These are phyloP conservation scores for Gonocerus acuteangulatus DNA, from an alignment of 2,888 invertebrate genomes.

Conservation along the genomic window DNA sequence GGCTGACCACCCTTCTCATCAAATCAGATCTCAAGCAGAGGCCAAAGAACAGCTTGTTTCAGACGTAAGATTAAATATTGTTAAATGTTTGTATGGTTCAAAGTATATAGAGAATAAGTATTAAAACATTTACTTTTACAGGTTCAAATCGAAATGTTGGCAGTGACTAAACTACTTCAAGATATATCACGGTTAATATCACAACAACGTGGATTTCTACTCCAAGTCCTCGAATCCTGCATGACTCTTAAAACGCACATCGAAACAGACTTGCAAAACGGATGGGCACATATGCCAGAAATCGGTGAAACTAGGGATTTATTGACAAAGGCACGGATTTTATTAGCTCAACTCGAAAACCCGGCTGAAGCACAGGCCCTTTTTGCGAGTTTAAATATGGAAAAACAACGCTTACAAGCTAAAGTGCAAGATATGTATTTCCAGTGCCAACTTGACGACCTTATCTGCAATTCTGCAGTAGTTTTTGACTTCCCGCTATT, in stretches of 20 bases:
- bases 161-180: conserved; percentile 60
- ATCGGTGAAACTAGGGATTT: conserved; percentile 58
- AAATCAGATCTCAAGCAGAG: conserved; percentile 59
- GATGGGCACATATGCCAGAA: conserved; percentile 56
- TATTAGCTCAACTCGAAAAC: conserved; percentile 52
- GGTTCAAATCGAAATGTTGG: conserved; percentile 57
- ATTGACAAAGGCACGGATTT: conserved; percentile 54
- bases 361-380: conserved; percentile 55
- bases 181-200: conserved; percentile 62
- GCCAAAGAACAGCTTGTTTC: conserved; percentile 58
- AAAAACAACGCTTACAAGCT: conserved; percentile 55
- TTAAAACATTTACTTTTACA: conserved; percentile 38
- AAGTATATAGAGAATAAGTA: too few relatives aligned
- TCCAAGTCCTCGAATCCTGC: conserved; percentile 66
- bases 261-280: conserved; percentile 63
- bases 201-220: conserved; percentile 63
- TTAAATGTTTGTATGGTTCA: background rate
- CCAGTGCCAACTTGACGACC: conserved; percentile 62
- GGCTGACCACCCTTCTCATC: conserved; percentile 58
- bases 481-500: conserved; percentile 60
- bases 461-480: conserved; percentile 57
- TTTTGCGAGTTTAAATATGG: conserved; percentile 53
- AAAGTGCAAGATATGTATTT: conserved; percentile 64
- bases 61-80: conserved; percentile 46
- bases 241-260: conserved; percentile 66